Conservation (phyloP, 2,113 vertebrate species). For the Chunga burmeisteri region DNA sequence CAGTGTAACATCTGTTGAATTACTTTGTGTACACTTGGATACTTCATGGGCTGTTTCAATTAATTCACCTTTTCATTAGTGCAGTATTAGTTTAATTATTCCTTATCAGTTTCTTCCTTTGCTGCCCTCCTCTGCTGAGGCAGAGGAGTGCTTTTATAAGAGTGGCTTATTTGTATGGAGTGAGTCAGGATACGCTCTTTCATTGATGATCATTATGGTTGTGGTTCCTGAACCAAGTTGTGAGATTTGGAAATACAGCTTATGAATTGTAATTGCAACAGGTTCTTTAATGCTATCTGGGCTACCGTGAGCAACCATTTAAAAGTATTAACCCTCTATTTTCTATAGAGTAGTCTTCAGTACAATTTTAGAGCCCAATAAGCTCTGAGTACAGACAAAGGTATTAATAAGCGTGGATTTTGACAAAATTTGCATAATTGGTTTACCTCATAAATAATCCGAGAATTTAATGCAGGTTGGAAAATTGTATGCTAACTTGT, state of each 20-base stretch:
- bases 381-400: not conserved
- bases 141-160: not conserved
- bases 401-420: not conserved
- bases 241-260: not conserved
- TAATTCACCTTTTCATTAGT: slow-evolving; percentile 29
- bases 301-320: not conserved
- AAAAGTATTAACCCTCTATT: not conserved
- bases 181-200: slow-evolving; percentile 11
- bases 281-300: not conserved
- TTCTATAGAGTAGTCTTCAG: not conserved
- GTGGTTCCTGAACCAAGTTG: not conserved
- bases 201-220: not conserved
- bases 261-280: not conserved
- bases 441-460: not conserved
- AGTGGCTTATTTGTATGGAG: not conserved
- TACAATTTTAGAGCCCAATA: not conserved
- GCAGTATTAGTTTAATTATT: not conserved
- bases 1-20: not conserved
- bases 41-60: not conserved
- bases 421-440: not conserved
- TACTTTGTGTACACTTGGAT: not conserved
- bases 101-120: slow-evolving; percentile 14
- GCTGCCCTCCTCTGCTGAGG: not conserved
- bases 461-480: not conserved
- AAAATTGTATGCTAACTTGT: not conserved